Base-by-base conservation (phyloP, 2,113 vertebrate species). In the Neofelis nebulosa region DNA sequence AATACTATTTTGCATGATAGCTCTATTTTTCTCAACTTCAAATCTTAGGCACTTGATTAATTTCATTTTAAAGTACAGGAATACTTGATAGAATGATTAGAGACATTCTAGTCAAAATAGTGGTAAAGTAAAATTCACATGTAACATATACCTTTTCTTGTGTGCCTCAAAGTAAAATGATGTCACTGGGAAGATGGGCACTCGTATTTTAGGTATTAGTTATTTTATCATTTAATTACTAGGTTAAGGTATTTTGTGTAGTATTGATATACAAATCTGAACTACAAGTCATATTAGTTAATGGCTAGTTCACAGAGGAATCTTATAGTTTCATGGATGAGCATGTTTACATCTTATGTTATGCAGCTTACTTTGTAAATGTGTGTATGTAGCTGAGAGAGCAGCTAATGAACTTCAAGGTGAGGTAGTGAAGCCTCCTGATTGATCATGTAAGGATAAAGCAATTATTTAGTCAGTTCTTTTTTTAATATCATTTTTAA, bases 21-120 rank as follows among this genome's bases (percentile, higher is more conserved):
- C 41, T 95, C 63, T 94, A 68, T 96, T 97, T 98, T 97, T 97
- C 80, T 95, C 48, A 96, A 50, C 69, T 87, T 92, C 19, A 38
- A 95, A 52, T 78, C 38, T 79, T 74, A 90, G 68, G 3, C 5
- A 80, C 27, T 92, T 94, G 90, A 96, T 92, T 96, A 90, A 90
- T 87, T 94, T 94, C 61, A 92, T 83, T 89, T 97, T 92, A 94
- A 85, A 82, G 57, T 38, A 76, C 45, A 90, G 79, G n/a, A 94
- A 18, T 90, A 87, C 84, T 89, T 96, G 68, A 61, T 38, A 36
- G 82, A 96, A 84, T 16, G 7, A 81, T 66, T 95, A 87, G 63
- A 80, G 45, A 83, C 23, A 83, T 55, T 96, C n/a, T 87, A 65
- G 18, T 65, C 68, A 89, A 97, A 88, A 84, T 36, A 68, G n/a